A percentile compares a stretch with the other conserved stretches of the same genome.
phyloP scores from a whole-genome alignment of 2,888 invertebrate species.

The Subacronicta megacephala region DNA sequence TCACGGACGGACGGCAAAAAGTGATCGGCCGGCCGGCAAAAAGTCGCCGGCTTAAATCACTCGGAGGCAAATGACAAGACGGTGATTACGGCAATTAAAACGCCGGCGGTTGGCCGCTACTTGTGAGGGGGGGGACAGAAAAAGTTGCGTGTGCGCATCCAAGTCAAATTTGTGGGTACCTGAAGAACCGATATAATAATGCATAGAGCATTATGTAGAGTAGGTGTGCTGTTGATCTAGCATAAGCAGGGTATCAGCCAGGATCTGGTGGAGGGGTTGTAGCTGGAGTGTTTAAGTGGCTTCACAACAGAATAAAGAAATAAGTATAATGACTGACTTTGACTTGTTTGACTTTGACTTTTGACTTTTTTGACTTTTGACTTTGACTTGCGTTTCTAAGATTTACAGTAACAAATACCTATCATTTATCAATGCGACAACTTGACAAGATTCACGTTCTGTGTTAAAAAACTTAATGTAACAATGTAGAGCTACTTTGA shows the following conservation, averaged over 20 bases:
- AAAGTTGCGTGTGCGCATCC: conserved; percentile 37
- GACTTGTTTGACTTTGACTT: too few relatives aligned
- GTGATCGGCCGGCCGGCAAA: conserved; percentile 54
- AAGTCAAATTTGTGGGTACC: conserved; percentile 23
- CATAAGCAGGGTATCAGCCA: conserved; percentile 4
- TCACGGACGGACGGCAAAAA: conserved; percentile 52
- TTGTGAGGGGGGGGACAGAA: conserved; percentile 17
- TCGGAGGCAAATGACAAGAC: conserved; percentile 72
- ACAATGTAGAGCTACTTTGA: too few relatives aligned
- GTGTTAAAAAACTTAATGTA: too few relatives aligned
- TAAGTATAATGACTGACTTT: too few relatives aligned
- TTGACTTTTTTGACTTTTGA: too few relatives aligned
- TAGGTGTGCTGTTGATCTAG: conserved; percentile 9
- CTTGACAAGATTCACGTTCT: too few relatives aligned
- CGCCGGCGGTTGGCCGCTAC: conserved; percentile 42
- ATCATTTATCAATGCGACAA: too few relatives aligned
- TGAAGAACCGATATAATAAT: conserved; percentile 17
- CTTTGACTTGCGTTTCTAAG: too few relatives aligned
- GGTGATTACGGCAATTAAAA: conserved; percentile 74
- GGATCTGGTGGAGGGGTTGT: neutral
- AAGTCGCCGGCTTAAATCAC: conserved; percentile 62
- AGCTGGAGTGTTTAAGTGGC: neutral
- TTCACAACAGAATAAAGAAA: too few relatives aligned
- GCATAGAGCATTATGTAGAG: conserved; percentile 17
- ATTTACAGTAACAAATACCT: too few relatives aligned